These are phyloP conservation scores for Bambusicola thoracicus DNA, from an alignment of 2,113 vertebrate genomes.

Conservation along the genomic window DNA sequence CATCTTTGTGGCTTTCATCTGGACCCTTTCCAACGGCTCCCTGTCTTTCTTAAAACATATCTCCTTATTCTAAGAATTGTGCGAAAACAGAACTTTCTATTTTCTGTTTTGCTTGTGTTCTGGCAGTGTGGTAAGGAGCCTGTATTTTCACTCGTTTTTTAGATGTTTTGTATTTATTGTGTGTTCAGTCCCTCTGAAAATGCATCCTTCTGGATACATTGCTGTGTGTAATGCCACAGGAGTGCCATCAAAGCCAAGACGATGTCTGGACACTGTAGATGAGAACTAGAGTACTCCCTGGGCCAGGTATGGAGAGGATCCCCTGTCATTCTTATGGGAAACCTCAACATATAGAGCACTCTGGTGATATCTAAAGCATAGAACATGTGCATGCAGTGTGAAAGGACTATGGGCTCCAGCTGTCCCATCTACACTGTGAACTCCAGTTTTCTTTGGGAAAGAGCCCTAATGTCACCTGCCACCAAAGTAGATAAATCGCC, in stretches of 20 bases:
- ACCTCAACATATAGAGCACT: neutral
- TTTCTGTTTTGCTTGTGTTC: neutral
- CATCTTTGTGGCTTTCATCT: too few species aligned
- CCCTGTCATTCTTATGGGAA: neutral
- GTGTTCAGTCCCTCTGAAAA: neutral
- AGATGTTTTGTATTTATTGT: neutral
- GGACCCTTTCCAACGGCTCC: too few species aligned
- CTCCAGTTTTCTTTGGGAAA: neutral
- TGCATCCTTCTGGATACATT: neutral
- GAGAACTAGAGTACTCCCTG: neutral
- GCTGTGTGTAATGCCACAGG: neutral
- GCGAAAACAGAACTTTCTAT: neutral
- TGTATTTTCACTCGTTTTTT: neutral
- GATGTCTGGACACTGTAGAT: neutral
- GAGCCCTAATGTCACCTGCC: neutral
- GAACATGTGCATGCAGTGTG: accelerated
- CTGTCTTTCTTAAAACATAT: neutral
- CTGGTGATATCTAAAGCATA: neutral
- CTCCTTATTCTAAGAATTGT: neutral
- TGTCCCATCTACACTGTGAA: neutral
- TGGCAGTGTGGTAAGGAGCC: neutral
- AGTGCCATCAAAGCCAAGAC: neutral
- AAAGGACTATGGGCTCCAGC: neutral
- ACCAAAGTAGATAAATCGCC: neutral
- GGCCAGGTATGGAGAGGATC: neutral